Base-by-base conservation (phyloP, 2,888 invertebrate genomes). In the Erebia palarica region DNA sequence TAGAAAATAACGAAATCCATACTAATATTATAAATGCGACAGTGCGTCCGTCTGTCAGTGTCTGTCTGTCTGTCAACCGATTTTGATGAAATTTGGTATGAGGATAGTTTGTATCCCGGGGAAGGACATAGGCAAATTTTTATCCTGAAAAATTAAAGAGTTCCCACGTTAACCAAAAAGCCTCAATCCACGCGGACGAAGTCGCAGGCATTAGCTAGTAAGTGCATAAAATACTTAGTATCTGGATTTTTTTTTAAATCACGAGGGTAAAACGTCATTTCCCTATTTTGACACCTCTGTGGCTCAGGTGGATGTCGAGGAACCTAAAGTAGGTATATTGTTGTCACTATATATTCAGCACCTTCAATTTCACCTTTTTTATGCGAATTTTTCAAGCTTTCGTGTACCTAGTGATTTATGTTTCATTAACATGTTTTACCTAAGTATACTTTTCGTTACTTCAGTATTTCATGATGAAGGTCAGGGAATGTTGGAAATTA, bases 331-430 rank as follows among this genome's bases (percentile, higher is more conserved):
- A n/a, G n/a, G n/a, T 78, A 78, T 79, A 78, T 79, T 75, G 76
- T 77, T 75, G 76, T 76, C 78, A 75, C 75, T 55, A 55, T 69
- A 72, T 67, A 88, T 89, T 88, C 78, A 82, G 83, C 82, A 82
- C 81, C 82, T 85, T 88, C 88, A 89, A 88, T 84, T 85, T 84
- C 81, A 82, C 82, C 81, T 85, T 84, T 86, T 80, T 70, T 47
- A 11, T 57, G 68, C 63, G 55, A 81, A 79, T 74, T 82, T 80
- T 82, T 78, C 78, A 78, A 85, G 83, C 86, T 88, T 85, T 84
- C 84, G 79, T 85, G 81, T 80, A 82, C 82, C 81, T 80, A 82
- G 82, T 87, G 88, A 90, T 90, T 90, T 90, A 90, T 90, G 89
- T 87, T 89, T 88, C 89, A 89, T 91, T 90, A 90, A 81, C 86